Conservation (phyloP, 1,140 invertebrate species). For the Eubasilissa regina region DNA sequence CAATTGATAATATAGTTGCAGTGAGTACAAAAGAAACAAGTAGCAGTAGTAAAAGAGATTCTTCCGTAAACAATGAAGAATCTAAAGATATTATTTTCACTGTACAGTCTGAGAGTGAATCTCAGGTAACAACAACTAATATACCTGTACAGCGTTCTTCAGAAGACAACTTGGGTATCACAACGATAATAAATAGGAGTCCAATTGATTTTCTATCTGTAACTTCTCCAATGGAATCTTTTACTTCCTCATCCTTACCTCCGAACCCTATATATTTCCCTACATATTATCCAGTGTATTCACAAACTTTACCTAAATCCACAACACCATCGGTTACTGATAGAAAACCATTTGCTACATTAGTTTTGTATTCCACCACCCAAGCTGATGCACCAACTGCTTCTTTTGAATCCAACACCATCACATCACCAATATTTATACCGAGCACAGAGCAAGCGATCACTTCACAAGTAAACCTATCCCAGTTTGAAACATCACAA, state of each 20-base stretch:
- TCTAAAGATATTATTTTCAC: constrained; percentile 51
- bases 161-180: constrained; percentile 41
- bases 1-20: constrained; percentile 50
- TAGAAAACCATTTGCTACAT: constrained; percentile 69
- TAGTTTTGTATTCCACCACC: constrained; percentile 70
- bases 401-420: constrained; percentile 63
- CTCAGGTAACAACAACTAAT: constrained; percentile 69
- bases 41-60: constrained; percentile 54
- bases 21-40: constrained; percentile 60
- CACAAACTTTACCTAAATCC: constrained; percentile 13
- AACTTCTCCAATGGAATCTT: constrained; percentile 45
- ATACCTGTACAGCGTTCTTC: constrained; percentile 70
- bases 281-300: constrained; percentile 62
- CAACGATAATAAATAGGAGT: constrained; percentile 43
- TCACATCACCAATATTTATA: constrained; percentile 34
- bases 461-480: constrained; percentile 27
- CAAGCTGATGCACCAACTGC: constrained; percentile 62
- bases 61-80: constrained; percentile 33
- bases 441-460: constrained; percentile 39
- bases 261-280: constrained; percentile 63
- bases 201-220: constrained; percentile 53
- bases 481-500: neutral
- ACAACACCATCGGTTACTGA: constrained; percentile 57
- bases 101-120: constrained; percentile 59
- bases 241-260: constrained; percentile 61